A percentile compares a stretch with the other conserved stretches of the same genome.
Evolutionary conservation across 2,888 invertebrate species (phyloP).

Genomic region (Hydrotaea cyrtoneurina): DNA sequence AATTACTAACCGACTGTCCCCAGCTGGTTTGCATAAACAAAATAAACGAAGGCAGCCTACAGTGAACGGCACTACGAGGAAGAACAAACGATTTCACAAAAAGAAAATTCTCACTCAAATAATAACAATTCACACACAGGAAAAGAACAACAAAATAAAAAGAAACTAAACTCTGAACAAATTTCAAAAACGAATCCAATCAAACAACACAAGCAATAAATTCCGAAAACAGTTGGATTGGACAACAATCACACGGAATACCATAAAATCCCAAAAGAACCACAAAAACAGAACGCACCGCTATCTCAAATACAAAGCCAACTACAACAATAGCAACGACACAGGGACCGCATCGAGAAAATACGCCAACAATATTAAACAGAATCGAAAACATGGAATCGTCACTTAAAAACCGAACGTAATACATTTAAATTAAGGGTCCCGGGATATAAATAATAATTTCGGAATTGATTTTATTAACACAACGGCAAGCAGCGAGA

Average conservation of each 20-base stretch:
- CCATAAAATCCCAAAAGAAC: constrained; percentile 36
- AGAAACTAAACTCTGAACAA: background rate
- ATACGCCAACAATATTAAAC: constrained; percentile 35
- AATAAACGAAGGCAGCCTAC: constrained; percentile 15
- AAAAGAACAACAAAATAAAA: background rate
- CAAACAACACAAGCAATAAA: constrained; percentile 68
- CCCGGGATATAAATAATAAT: constrained; percentile 62
- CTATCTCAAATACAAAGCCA: constrained; percentile 27
- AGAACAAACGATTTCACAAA: constrained; percentile 13
- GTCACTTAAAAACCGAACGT: constrained; percentile 63
- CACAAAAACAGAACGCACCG: background rate
- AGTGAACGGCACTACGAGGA: background rate
- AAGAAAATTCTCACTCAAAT: constrained; percentile 54
- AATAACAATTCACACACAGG: background rate
- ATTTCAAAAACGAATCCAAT: constrained; percentile 57
- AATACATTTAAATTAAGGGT: constrained; percentile 66
- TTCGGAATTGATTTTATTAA: constrained; percentile 66
- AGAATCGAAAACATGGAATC: constrained; percentile 65
- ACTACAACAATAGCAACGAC: background rate
- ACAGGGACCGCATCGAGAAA: background rate
- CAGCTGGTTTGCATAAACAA: constrained; percentile 69
- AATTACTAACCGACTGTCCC: constrained; percentile 68
- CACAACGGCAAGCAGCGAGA: constrained; percentile 40
- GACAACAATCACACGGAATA: constrained; percentile 59
- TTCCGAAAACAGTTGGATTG: constrained; percentile 69